Base-by-base conservation (phyloP, 30 jellyfish, hydroid and myxozoan species). In the Turritopsis dohrnii region DNA sequence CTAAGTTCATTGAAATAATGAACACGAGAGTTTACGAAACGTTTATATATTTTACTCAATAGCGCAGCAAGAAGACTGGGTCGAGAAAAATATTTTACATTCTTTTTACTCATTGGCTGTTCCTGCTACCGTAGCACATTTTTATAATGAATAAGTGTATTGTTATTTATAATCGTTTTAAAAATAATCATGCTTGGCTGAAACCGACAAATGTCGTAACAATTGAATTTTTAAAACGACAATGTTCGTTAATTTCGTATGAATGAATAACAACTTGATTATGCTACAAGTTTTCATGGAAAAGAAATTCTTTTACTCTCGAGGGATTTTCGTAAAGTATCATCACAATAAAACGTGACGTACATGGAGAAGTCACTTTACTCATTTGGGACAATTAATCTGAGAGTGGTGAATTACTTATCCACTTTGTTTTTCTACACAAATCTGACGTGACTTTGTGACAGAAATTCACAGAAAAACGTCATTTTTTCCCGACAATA, bases 101-200 rank as follows among this genome's bases (percentile, higher is more conserved):
- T 69, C 77, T 27, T 69, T 23, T 69, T 69, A 69, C 77, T 69
- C 77, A 69, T 69, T 7, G 77, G 77, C 77, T 69, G 77, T 69
- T 69, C 60, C 77, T 69, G 77, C 77, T 69, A 69, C 9, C 77
- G 30, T 27, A 27, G 77, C 77, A 69, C 77, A 69, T 69, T 69
- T 69, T 69, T 3, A 8, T 8, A 69, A 69, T 69, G 77, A 69
- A 69, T 69, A 69, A 69, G 1, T 69, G 77, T 21, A 69, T 69
- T 69, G 77, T 69, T 23, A 8, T 69, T 69, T n/a, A n/a, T 69
- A 69, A 69, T 69, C 77, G 30, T 69, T 69, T 69, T n/a, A 69
- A 69, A n/a, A 69, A n/a, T 69, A 41, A 41, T 41, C 60, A 41
- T 13, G 60, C 60, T 41, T 41, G 60, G 60, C 60, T 41, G 60